phyloP scores from a whole-genome alignment of 2,888 invertebrate species.

The Sabatieria punctata region DNA sequence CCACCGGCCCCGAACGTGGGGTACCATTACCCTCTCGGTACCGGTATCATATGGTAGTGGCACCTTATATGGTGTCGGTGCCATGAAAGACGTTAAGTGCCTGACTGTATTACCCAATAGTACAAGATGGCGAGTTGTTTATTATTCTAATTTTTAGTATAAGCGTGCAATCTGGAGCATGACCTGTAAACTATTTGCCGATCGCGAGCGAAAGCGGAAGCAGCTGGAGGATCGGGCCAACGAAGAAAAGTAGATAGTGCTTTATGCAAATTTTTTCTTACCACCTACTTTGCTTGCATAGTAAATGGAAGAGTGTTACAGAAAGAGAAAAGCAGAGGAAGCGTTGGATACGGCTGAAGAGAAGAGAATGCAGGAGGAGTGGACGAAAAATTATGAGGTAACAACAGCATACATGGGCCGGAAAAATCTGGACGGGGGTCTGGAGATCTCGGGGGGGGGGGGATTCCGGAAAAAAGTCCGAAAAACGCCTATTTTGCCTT shows the following conservation, averaged over 20 bases:
- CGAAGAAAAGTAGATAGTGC: conserved; percentile 48
- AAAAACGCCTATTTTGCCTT: too few species aligned
- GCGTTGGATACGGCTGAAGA: conserved; percentile 83
- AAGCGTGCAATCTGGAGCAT: conserved; percentile 91
- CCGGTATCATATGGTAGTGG: too few species aligned
- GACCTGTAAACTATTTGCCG: conserved; percentile 92
- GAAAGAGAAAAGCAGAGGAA: conserved; percentile 39
- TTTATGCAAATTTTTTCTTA: not conserved
- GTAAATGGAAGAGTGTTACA: too few species aligned
- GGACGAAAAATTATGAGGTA: conserved; percentile 96
- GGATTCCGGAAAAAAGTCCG: too few species aligned
- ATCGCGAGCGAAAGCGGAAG: conserved; percentile 66
- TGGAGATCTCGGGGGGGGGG: too few species aligned
- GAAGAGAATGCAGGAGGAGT: conserved; percentile 73
- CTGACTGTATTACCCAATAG: too few species aligned
- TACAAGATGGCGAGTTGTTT: conserved; percentile 6
- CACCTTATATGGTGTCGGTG: too few species aligned
- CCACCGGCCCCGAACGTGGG: too few species aligned
- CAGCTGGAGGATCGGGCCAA: conserved; percentile 71
- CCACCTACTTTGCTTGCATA: not conserved
- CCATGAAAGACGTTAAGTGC: too few species aligned
- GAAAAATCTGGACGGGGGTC: too few species aligned
- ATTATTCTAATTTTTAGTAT: conserved; percentile 28
- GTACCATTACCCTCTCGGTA: too few species aligned
- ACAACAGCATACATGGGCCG: too few species aligned